A percentile compares a stretch with the other conserved stretches of the same genome.
phyloP scores from a whole-genome alignment of 2,113 vertebrate genomes.

The Xenopus laevis region DNA sequence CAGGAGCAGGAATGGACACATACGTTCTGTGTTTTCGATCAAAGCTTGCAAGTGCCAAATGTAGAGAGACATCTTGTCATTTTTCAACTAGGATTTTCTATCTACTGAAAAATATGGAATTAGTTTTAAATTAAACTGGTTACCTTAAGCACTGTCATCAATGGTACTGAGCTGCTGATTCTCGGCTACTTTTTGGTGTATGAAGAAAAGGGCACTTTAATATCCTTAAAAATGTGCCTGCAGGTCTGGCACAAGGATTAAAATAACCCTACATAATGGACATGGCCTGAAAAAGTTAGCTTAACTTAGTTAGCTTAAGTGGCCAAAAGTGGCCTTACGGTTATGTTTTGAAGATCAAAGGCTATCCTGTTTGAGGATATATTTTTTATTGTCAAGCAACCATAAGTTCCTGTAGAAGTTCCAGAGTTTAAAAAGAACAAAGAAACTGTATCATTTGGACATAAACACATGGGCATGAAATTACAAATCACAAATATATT shows the following conservation, averaged over 20 bases:
- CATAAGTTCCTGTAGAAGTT: no score
- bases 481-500: no score
- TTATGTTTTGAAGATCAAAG: no score
- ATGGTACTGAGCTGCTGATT: not conserved
- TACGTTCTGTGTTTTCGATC: constrained; percentile 53
- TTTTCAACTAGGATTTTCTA: not conserved
- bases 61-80: constrained; percentile 10
- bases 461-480: no score
- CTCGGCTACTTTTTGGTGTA: not conserved
- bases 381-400: no score
- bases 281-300: not conserved
- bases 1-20: constrained; percentile 49
- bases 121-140: not conserved
- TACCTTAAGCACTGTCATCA: constrained; percentile 6
- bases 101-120: not conserved
- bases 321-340: no score
- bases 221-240: no score
- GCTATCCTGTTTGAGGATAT: no score
- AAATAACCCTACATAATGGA: no score
- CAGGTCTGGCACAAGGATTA: not conserved
- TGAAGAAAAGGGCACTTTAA: constrained; percentile 10
- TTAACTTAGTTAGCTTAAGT: not conserved
- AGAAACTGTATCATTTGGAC: no score
- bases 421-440: no score
- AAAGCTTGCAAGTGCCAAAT: constrained; percentile 58